Conservation (phyloP, 2,797 vertebrate genomes). For the Phoeniculus purpureus region DNA sequence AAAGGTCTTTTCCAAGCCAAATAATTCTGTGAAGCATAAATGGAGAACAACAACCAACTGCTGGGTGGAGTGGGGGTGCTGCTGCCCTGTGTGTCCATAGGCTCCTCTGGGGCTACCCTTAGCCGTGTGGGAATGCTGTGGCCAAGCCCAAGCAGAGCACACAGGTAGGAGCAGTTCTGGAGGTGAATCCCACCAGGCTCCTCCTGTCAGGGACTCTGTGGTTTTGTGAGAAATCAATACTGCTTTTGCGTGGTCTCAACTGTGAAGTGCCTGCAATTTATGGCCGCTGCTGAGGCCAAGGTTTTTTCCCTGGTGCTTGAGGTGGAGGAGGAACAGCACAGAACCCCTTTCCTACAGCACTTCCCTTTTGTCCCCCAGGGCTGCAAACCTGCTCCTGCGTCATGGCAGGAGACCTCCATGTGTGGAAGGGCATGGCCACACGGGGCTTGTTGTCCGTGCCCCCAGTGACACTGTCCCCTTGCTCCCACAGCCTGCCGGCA, state of each 20-base stretch:
- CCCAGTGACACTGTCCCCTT: not conserved
- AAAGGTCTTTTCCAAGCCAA: too few relatives aligned
- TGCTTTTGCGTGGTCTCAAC: slow-evolving; percentile 56
- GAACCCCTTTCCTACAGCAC: not conserved
- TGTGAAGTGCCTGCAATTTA: slow-evolving; percentile 52
- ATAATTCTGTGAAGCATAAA: not conserved
- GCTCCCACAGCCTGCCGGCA: slow-evolving; percentile 57
- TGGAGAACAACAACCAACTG: not conserved
- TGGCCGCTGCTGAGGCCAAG: slow-evolving; percentile 1
- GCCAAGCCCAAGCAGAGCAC: not conserved
- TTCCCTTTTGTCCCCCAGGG: not conserved
- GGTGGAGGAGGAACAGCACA: not conserved
- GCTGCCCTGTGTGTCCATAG: not conserved
- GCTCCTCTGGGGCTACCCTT: not conserved
- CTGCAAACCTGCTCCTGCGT: not conserved
- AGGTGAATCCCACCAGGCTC: not conserved
- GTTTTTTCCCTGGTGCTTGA: not conserved
- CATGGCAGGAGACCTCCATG: accelerated
- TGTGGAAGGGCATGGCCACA: accelerated
- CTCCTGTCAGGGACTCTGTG: not conserved
- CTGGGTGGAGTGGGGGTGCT: not conserved
- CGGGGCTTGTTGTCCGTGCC: not conserved
- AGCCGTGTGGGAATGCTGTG: not conserved
- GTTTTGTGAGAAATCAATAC: slow-evolving; percentile 67
- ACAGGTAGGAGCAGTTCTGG: not conserved